phyloP scores from a whole-genome alignment of 2,888 invertebrate species.

The Brenthis hecate region DNA sequence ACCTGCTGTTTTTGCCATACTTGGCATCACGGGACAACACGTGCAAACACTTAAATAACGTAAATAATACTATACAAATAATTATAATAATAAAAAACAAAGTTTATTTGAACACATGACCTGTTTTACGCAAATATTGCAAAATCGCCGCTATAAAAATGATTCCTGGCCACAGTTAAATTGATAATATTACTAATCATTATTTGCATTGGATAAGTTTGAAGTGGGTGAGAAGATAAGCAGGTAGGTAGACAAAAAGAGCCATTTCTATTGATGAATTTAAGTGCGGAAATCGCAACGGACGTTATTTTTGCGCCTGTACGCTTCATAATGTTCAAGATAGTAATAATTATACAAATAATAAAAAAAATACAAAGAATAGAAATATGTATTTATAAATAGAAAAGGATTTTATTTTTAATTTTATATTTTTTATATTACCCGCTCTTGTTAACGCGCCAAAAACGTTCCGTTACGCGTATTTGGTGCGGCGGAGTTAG shows the following conservation, averaged over 20 bases:
- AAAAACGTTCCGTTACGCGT: constrained; percentile 2
- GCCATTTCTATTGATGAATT: constrained; percentile 43
- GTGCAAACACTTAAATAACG: constrained; percentile 51
- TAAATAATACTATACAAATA: constrained; percentile 55
- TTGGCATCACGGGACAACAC: constrained; percentile 43
- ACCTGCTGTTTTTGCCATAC: background rate
- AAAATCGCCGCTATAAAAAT: constrained; percentile 58
- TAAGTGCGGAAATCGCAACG: constrained; percentile 33
- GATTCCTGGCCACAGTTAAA: constrained; percentile 66
- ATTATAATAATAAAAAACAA: constrained; percentile 45
- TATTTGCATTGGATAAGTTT: constrained; percentile 73
- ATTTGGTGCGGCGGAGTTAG: background rate
- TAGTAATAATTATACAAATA: background rate
- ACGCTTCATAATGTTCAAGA: background rate
- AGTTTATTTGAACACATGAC: constrained; percentile 74
- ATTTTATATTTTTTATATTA: background rate
- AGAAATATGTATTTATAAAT: background rate
- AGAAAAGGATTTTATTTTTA: background rate
- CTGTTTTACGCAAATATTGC: constrained; percentile 50
- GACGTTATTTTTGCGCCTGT: background rate
- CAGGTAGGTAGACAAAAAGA: constrained; percentile 57
- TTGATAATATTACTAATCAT: constrained; percentile 75
- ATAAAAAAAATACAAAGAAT: background rate
- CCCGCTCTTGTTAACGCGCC: constrained; percentile 7
- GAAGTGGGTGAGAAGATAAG: constrained; percentile 75